These are phyloP conservation scores for Polypterus senegalus DNA, from an alignment of 2,113 vertebrate genomes.

Conservation along the genomic window DNA sequence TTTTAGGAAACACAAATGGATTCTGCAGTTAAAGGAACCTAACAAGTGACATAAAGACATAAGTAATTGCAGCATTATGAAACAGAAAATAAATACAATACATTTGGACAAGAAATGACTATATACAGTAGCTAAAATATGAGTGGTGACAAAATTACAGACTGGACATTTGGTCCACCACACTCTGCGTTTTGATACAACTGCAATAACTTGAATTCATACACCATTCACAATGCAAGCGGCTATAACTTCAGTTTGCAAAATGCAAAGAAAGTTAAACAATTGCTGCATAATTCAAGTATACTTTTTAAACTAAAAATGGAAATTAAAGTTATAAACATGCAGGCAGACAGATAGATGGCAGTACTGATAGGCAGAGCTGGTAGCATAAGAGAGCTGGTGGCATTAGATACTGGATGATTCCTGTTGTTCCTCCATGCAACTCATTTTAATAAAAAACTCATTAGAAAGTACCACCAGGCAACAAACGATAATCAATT, in stretches of 20 bases:
- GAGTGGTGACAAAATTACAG: background rate
- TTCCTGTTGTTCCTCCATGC: slow-evolving; percentile 39
- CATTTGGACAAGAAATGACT: background rate
- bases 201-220: no score
- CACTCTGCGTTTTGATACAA: no score
- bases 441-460: slow-evolving; percentile 48
- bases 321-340: background rate
- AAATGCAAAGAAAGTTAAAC: no score
- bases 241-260: no score
- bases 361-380: no score
- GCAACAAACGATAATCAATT: slow-evolving; percentile 42
- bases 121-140: background rate
- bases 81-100: background rate
- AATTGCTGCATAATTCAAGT: no score
- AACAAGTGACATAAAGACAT: no score
- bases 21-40: no score
- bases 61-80: no score
- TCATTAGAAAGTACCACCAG: slow-evolving; percentile 39
- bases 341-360: background rate
- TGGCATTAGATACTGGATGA: slow-evolving; percentile 41
- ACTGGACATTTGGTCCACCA: background rate
- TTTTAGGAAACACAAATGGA: slow-evolving; percentile 22
- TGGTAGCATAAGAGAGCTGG: slow-evolving; percentile 25
- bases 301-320: background rate
- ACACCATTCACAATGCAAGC: no score